These are phyloP conservation scores for Macrophya annulata DNA, from an alignment of 2,888 invertebrate species.

Conservation along the genomic window DNA sequence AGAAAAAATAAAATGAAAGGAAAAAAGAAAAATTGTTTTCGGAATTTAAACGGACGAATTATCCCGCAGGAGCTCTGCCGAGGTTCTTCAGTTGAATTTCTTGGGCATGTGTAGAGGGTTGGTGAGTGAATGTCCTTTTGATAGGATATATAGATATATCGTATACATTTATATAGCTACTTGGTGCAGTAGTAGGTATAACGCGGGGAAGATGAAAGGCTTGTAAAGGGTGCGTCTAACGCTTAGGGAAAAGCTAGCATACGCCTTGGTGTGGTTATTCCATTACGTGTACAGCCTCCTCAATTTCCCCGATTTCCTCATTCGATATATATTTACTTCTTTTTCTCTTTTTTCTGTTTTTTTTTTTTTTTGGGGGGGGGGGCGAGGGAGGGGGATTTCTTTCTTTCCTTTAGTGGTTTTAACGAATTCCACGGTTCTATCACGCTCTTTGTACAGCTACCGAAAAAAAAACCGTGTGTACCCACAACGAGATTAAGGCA, in stretches of 20 bases:
- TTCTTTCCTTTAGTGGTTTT: neutral
- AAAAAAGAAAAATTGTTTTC: neutral
- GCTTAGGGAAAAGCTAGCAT: constrained; percentile 24
- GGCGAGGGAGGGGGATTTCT: no score
- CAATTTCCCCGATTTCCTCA: neutral
- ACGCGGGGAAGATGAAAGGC: constrained; percentile 54
- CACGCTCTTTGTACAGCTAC: neutral
- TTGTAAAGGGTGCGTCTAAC: constrained; percentile 50
- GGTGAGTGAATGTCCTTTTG: constrained; percentile 47
- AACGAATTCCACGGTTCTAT: neutral
- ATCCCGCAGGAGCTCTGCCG: neutral
- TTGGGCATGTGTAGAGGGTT: neutral
- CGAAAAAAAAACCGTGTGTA: neutral
- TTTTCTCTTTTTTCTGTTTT: neutral
- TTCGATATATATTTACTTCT: neutral
- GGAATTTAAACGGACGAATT: neutral
- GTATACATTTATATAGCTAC: neutral
- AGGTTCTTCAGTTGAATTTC: neutral
- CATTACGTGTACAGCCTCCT: constrained; percentile 27
- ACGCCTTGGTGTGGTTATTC: constrained; percentile 42
- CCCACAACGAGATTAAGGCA: neutral
- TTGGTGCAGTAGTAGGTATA: neutral
- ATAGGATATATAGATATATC: constrained; percentile 18
- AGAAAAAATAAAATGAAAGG: no score
- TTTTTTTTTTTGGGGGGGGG: neutral